Conservation (phyloP, 2,888 invertebrate species). For the Folsomia manolachei region DNA sequence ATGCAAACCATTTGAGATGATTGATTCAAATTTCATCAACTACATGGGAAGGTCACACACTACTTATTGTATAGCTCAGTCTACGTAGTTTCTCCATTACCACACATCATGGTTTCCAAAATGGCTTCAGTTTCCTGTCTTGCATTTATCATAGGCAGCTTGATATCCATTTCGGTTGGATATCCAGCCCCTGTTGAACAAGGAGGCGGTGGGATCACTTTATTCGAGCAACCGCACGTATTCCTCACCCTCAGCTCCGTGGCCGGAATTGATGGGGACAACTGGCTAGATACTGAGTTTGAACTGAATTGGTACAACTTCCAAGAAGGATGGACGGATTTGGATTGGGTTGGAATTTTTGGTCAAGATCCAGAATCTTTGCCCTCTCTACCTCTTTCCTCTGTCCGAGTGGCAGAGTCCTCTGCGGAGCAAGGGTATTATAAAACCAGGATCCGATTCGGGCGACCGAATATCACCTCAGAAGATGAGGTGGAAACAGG, state of each 20-base stretch:
- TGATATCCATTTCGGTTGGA: too few relatives aligned
- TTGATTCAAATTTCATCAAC: too few relatives aligned
- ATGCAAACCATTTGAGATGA: too few relatives aligned
- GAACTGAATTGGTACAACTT: slow-evolving; percentile 45
- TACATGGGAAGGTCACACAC: too few relatives aligned
- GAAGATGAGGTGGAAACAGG: slow-evolving; percentile 8
- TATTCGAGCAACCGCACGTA: slow-evolving; percentile 37
- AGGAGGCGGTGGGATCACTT: too few relatives aligned
- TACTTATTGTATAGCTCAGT: too few relatives aligned
- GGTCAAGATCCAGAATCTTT: slow-evolving; percentile 49
- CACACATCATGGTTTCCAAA: too few relatives aligned
- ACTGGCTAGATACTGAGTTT: slow-evolving; percentile 25
- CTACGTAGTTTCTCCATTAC: too few relatives aligned
- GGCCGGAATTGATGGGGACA: slow-evolving; percentile 19
- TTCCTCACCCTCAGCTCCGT: slow-evolving; percentile 36
- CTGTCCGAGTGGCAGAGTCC: slow-evolving; percentile 1
- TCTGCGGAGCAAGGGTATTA: slow-evolving; percentile 18
- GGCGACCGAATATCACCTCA: slow-evolving; percentile 10
- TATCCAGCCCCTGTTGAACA: too few relatives aligned
- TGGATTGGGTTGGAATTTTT: slow-evolving; percentile 52
- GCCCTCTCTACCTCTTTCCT: neutral
- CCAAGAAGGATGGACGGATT: neutral
- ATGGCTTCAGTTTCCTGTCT: too few relatives aligned
- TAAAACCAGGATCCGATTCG: slow-evolving; percentile 27
- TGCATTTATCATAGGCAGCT: too few relatives aligned